Base-by-base conservation (phyloP, 64 coral and sea anemone genomes). In the Montipora sp. region DNA sequence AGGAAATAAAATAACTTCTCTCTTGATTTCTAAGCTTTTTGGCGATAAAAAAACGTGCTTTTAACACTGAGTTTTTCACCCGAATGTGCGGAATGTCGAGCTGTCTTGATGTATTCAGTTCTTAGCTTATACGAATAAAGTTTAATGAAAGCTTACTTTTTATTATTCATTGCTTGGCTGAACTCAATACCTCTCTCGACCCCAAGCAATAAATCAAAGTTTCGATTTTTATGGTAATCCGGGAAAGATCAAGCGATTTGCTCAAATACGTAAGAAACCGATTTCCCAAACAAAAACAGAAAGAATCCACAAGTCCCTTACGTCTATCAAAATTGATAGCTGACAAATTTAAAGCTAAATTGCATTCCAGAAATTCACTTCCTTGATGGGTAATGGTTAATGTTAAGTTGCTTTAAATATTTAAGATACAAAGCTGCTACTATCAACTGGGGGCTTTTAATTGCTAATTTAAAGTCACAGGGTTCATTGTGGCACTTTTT, bases 291-390 rank as follows among this genome's bases (percentile, higher is more conserved):
- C 74, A 76, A 76, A 76, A 76, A 47, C 27, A 12, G 23, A 47
- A 76, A 76, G 11, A 45, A 76, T 46, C 60, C 60, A 63, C 60
- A 14, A 12, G 12, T 9, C 7, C 2, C 74, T 12, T 76, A 44
- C 27, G 46, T 36, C 43, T 12, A 15, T 76, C 36, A 46, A 47
- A 76, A 11, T 46, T 76, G 43, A 46, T 76, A 5, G 74, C 8
- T 76, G 44, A 76, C 22, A 45, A 9, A 36, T 36, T 36, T 47
- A 76, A 76, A 7, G 74, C 46, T 76, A 76, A 76, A 47, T 76
- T 76, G 74, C 74, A 76, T 76, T 76, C 74, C 74, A 27, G 22
- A 12, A 76, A 76, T 76, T 46, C 74, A 76, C 4, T 47, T 47
- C 74, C 24, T 47, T 68, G 80, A 48, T 47, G 7, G 22, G 27